phyloP scores from a whole-genome alignment of 1,140 invertebrate species.

The Bombus affinis region DNA sequence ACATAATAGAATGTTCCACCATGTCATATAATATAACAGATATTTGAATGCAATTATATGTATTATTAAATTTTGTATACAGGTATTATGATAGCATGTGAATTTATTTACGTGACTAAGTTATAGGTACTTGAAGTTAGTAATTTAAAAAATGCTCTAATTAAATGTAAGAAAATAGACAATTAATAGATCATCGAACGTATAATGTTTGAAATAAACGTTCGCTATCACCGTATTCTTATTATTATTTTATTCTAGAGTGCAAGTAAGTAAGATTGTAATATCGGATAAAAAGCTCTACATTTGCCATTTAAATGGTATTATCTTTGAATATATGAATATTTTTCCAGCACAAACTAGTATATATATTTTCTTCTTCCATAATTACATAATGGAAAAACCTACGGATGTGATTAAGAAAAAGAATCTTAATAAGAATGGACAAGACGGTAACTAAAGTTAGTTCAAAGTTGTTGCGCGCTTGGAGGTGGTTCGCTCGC shows the following conservation, averaged over 20 bases:
- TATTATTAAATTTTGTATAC: background rate
- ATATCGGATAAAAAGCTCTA: background rate
- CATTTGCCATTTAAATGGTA: background rate
- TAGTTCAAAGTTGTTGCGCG: conserved; percentile 49
- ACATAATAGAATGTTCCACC: too few relatives aligned
- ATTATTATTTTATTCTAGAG: background rate
- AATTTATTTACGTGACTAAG: background rate
- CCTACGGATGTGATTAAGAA: background rate
- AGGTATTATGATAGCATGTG: too few relatives aligned
- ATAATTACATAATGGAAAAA: background rate
- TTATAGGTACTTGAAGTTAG: background rate
- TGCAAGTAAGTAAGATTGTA: background rate
- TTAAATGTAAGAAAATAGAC: background rate
- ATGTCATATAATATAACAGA: background rate
- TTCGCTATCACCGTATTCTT: background rate
- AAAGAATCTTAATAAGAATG: background rate
- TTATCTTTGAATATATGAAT: too few relatives aligned
- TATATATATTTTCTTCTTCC: too few relatives aligned
- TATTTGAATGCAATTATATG: background rate
- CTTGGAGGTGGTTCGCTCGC: background rate
- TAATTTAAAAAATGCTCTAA: background rate
- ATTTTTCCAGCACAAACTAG: too few relatives aligned
- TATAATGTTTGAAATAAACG: too few relatives aligned
- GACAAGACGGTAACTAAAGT: background rate
- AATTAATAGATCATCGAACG: background rate